Percentiles rank a stretch among this genome's conserved stretches.
Evolutionary conservation across 2,888 invertebrate genomes (phyloP).

Genomic region (Temnothorax rugatulus): DNA sequence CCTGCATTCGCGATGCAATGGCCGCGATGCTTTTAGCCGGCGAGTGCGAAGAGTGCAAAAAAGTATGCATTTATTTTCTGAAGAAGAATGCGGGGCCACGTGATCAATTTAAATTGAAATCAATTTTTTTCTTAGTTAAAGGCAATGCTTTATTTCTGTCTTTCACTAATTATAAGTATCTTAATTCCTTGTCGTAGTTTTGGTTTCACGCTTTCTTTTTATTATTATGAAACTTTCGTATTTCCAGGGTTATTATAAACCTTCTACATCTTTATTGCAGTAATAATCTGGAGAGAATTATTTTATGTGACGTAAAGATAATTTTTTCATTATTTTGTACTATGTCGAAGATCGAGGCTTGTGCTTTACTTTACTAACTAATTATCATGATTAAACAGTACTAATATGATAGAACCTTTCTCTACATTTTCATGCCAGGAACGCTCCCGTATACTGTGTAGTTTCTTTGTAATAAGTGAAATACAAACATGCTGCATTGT

Average conservation of each 20-base stretch:
- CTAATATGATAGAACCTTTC: no score
- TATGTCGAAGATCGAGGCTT: neutral
- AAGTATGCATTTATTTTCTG: neutral
- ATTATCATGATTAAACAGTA: no score
- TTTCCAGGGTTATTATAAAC: neutral
- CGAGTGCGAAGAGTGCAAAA: neutral
- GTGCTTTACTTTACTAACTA: neutral
- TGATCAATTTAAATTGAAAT: slow-evolving; percentile 8
- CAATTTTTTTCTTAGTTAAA: neutral
- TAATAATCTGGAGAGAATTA: neutral
- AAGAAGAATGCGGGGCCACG: neutral
- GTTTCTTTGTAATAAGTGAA: no score
- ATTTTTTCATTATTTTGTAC: neutral
- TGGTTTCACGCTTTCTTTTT: neutral
- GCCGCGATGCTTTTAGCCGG: neutral
- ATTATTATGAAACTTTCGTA: neutral
- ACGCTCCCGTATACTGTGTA: no score
- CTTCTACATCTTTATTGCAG: neutral
- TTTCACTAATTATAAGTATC: neutral
- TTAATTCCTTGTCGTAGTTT: neutral
- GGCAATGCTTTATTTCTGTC: neutral
- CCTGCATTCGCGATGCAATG: slow-evolving; percentile 20
- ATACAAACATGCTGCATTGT: no score
- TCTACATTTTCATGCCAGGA: no score
- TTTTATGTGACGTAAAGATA: neutral